Conservation (phyloP, 1,140 invertebrate species). For the Calycopis cecrops region DNA sequence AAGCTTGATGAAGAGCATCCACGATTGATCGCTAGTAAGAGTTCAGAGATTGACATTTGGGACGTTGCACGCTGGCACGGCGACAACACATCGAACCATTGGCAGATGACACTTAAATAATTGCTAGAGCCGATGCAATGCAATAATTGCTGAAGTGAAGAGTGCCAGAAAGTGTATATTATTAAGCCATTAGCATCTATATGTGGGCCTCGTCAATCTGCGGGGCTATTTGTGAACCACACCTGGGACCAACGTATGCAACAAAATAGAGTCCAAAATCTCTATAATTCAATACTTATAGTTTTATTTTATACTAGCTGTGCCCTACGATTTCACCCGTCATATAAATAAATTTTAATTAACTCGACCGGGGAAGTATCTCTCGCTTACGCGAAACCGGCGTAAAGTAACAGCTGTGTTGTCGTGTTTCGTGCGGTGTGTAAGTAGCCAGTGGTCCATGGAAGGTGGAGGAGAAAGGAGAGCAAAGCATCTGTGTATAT, state of each 20-base stretch:
- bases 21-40: slow-evolving; percentile 5
- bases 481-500: no score
- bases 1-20: not conserved
- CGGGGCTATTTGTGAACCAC: not conserved
- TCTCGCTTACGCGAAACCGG: no score
- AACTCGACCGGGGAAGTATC: no score
- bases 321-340: no score
- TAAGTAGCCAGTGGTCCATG: no score
- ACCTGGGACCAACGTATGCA: not conserved
- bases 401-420: no score
- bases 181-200: slow-evolving; percentile 10
- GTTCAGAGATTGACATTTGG: slow-evolving; percentile 29
- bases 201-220: slow-evolving; percentile 5
- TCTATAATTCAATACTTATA: no score
- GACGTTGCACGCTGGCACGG: slow-evolving; percentile 32
- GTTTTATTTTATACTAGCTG: no score
- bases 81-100: slow-evolving; percentile 38
- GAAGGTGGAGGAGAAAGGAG: no score
- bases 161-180: slow-evolving; percentile 7
- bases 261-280: no score
- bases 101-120: slow-evolving; percentile 28
- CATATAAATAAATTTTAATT: no score
- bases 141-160: slow-evolving; percentile 4
- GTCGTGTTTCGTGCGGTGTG: no score
- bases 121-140: slow-evolving; percentile 7